Evolutionary conservation across 1,140 invertebrate species (phyloP).

Genomic region (Harlomillsia oculata): DNA sequence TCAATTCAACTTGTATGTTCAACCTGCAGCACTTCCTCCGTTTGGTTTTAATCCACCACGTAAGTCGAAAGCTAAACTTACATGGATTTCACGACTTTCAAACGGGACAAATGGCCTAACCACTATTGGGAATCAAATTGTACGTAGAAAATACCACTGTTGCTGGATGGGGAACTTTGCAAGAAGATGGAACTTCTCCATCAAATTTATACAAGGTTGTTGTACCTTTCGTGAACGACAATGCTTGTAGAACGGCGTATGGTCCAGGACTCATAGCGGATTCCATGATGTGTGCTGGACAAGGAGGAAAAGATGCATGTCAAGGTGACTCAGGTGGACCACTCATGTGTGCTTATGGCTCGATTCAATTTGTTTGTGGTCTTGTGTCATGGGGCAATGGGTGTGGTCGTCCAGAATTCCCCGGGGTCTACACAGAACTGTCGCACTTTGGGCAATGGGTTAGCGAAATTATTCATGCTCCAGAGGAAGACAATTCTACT

Average conservation of each 20-base stretch:
- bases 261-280: neutral
- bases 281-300: slow-evolving; percentile 39
- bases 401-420: no score
- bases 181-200: neutral
- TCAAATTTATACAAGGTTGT: slow-evolving; percentile 5
- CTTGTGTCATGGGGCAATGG: no score
- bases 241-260: slow-evolving; percentile 24
- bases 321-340: slow-evolving; percentile 27
- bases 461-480: neutral
- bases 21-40: neutral
- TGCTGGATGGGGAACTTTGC: neutral
- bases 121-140: neutral
- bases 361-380: no score
- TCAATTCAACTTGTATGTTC: neutral
- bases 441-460: neutral
- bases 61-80: neutral
- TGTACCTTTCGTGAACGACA: slow-evolving; percentile 20
- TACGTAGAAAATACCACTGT: slow-evolving; percentile 16
- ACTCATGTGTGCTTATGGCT: no score
- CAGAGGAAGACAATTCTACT: neutral
- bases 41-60: neutral
- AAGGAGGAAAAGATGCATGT: slow-evolving; percentile 38
- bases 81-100: no score
- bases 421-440: neutral
- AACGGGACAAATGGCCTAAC: neutral